A percentile compares a stretch with the other conserved stretches of the same genome.
Conservation (phyloP, 2,113 vertebrate species). For the Rhynchomys soricoides region DNA sequence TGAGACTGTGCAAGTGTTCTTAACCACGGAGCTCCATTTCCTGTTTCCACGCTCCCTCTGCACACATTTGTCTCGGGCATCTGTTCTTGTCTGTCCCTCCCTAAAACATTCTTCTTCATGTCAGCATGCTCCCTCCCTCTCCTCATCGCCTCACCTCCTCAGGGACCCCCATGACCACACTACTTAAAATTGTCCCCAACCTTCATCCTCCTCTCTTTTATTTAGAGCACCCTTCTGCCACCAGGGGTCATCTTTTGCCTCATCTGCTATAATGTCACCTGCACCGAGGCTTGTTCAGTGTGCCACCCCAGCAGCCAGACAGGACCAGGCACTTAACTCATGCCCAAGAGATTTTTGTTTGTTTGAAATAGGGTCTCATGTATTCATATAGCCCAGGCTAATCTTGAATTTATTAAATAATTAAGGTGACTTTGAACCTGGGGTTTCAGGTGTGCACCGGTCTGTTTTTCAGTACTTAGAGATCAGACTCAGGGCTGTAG, state of each 20-base stretch:
- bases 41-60: neutral
- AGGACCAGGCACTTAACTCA: neutral
- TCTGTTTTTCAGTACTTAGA: neutral
- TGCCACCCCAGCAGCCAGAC: neutral
- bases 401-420: neutral
- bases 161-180: neutral
- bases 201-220: neutral
- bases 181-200: neutral
- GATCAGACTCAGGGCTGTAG: too few relatives aligned
- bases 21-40: neutral
- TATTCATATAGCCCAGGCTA: neutral
- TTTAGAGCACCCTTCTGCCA: neutral
- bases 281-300: neutral
- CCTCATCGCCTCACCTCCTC: neutral
- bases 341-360: neutral
- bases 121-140: accelerated
- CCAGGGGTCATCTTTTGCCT: neutral
- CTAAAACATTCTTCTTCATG: neutral
- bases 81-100: neutral
- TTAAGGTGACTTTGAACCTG: neutral
- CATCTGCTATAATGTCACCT: accelerated
- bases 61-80: neutral
- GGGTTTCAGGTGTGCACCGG: neutral
- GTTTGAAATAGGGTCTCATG: neutral
- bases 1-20: neutral